Base-by-base conservation (phyloP, 2,888 invertebrate genomes). In the Hydraecia micacea region DNA sequence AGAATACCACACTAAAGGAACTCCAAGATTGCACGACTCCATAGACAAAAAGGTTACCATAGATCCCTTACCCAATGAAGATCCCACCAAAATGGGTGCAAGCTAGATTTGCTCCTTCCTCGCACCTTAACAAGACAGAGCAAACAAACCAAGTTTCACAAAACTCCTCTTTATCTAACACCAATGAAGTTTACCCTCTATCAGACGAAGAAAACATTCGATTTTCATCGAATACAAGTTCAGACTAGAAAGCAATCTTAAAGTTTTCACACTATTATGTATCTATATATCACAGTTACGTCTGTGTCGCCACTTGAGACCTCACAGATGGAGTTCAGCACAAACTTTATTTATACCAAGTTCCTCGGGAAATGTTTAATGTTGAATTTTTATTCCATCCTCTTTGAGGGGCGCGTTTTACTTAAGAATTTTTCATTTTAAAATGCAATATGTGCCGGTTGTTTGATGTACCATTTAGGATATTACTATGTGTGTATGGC, bases 351-450 rank as follows among this genome's bases (percentile, higher is more conserved):
- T 95, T 94, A 94, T 93, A 92, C 90, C 87, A 89, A 93, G 91
- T 94, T 93, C 88, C 86, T 86, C 82, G 79, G 93, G 93, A 94
- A 94, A 94, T 95, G 93, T 95, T 95, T 94, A 94, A 94, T 94
- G 95, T 94, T 92, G 90, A 91, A 93, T 93, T 94, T 94, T 94
- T 95, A 93, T 94, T 93, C 88, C 88, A 83, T 90, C 89, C 88
- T 90, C 90, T 91, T 91, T 91, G 88, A 87, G 87, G 68, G 77
- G 81, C 80, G 86, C 75, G 88, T 90, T 93, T 91, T 92, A 89
- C 90, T 91, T 85, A 89, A 91, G 90, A 91, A 92, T 91, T 91
- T 91, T 90, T 91, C 91, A 92, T 92, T 93, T 93, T 90, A 90
- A 89, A 91, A 91, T 87, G 90, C 86, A 90, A 90, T 91, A 90